Conservation (phyloP, 2,797 vertebrate species). For the Danio jaintianensis region DNA sequence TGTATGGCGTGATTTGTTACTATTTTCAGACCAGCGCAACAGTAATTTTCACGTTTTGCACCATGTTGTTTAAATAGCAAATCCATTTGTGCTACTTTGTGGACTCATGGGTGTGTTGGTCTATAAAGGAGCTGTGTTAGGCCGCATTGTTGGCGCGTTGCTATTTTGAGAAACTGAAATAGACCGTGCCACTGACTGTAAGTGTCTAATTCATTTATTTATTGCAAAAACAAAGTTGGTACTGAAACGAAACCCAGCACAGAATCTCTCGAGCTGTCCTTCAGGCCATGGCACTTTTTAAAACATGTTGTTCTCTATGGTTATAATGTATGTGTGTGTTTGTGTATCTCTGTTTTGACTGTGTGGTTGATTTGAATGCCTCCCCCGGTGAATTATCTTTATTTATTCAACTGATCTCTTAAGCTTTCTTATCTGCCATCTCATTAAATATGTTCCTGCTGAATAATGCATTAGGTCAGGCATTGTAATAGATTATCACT, state of each 20-base stretch:
- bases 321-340: neutral
- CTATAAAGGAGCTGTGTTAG: too few species aligned
- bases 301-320: neutral
- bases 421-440: slow-evolving; percentile 5
- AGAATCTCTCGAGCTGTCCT: neutral
- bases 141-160: too few species aligned
- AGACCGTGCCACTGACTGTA: too few species aligned
- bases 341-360: neutral
- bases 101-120: too few species aligned
- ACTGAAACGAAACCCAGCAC: neutral
- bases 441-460: neutral
- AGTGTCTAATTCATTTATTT: too few species aligned
- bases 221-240: neutral
- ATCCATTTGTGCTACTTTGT: too few species aligned
- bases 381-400: neutral
- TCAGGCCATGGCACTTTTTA: neutral
- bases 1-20: too few species aligned
- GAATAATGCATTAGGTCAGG: slow-evolving; percentile 28
- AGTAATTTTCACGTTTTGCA: too few species aligned
- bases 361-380: neutral
- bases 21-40: too few species aligned
- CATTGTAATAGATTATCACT: slow-evolving; percentile 6
- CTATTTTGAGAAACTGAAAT: too few species aligned
- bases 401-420: slow-evolving; percentile 18
- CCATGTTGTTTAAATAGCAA: too few species aligned